Evolutionary conservation across 2,113 vertebrate species (phyloP).

Genomic region (Syngnathus scovelli): DNA sequence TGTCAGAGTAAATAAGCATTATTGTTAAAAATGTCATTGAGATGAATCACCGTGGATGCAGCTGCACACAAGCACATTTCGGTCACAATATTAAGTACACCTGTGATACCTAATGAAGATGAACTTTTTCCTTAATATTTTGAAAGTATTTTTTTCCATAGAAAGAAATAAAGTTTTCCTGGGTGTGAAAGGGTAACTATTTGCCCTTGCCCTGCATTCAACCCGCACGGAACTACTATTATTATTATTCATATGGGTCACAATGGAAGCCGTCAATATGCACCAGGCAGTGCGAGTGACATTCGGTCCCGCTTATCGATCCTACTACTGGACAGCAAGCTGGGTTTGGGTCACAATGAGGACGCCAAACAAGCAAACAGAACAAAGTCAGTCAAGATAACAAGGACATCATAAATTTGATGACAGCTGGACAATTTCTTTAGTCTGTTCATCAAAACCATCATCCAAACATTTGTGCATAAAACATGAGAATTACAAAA

Average conservation of each 20-base stretch:
- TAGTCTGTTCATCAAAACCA: background rate
- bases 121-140: background rate
- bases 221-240: constrained; percentile 14
- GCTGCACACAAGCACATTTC: background rate
- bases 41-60: background rate
- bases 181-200: background rate
- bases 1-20: background rate
- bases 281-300: constrained; percentile 23
- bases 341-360: background rate
- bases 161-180: no score
- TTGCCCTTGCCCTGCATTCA: constrained; percentile 19
- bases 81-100: background rate
- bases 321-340: constrained; percentile 11
- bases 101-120: background rate
- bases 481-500: no score
- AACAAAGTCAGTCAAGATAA: background rate
- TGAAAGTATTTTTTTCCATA: no score
- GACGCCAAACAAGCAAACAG: background rate
- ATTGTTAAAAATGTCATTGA: background rate
- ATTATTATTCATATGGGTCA: constrained; percentile 52
- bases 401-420: background rate
- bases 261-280: constrained; percentile 45
- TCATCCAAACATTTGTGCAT: background rate
- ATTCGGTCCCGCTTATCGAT: constrained; percentile 21
- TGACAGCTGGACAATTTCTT: background rate